Percentiles rank a stretch among this genome's conserved stretches.
phyloP scores from a whole-genome alignment of 2,888 invertebrate genomes.

The Chaitophorus viminalis region DNA sequence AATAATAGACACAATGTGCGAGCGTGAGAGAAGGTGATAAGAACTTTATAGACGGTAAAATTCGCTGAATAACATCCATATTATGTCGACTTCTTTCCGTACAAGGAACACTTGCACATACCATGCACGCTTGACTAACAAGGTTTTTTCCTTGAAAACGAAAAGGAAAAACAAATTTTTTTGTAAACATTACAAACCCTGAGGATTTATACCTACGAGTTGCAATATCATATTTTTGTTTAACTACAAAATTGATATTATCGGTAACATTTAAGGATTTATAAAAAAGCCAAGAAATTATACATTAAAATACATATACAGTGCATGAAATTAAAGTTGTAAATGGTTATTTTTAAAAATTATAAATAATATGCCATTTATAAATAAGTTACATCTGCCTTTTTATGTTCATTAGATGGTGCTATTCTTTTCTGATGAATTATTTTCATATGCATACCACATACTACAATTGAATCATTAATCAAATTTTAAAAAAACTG shows the following conservation, averaged over 20 bases:
- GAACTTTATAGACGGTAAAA: constrained; percentile 51
- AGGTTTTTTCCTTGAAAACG: constrained; percentile 10
- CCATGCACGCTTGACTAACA: not conserved
- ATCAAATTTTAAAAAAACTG: not conserved
- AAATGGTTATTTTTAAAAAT: not conserved
- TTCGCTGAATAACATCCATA: constrained; percentile 7
- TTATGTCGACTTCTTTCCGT: constrained; percentile 6
- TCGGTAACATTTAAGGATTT: too few species aligned
- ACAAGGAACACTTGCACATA: constrained; percentile 29
- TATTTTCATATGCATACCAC: not conserved
- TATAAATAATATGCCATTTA: not conserved
- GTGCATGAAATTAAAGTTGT: not conserved
- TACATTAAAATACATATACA: too few species aligned
- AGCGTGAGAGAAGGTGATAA: constrained; percentile 31
- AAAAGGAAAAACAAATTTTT: not conserved
- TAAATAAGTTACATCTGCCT: not conserved
- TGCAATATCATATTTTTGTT: not conserved
- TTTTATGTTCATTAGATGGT: not conserved
- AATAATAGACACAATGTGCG: not conserved
- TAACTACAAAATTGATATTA: not conserved
- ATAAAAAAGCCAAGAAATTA: too few species aligned
- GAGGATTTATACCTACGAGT: not conserved
- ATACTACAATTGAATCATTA: not conserved
- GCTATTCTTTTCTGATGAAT: not conserved
- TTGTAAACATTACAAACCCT: not conserved